A percentile compares a stretch with the other conserved stretches of the same genome.
Evolutionary conservation across 2,797 vertebrate genomes (phyloP).

Genomic region (Poecilia velifera): DNA sequence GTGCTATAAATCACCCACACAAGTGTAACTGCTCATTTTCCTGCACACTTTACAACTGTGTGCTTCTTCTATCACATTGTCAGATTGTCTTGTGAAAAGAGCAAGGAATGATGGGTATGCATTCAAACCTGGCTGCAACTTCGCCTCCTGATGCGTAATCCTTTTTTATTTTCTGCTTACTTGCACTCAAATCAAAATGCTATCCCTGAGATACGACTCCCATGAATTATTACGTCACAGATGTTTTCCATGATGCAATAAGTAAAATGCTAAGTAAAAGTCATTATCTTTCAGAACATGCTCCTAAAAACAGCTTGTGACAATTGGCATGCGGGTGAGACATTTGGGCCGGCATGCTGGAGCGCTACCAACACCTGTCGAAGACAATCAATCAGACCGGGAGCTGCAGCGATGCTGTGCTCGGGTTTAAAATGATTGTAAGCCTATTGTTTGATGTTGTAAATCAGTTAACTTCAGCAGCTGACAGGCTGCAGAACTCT

Average conservation of each 20-base stretch:
- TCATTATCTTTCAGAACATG: neutral
- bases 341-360: slow-evolving; percentile 45
- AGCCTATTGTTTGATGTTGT: slow-evolving; percentile 27
- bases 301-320: slow-evolving; percentile 40
- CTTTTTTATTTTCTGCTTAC: neutral
- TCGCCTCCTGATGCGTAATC: neutral
- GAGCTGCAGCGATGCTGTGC: slow-evolving; percentile 1
- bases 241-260: neutral
- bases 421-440: slow-evolving; percentile 32
- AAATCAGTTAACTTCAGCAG: slow-evolving; percentile 42
- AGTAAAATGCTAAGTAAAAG: neutral
- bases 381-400: slow-evolving; percentile 44
- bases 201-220: neutral
- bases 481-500: slow-evolving; percentile 24
- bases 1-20: slow-evolving; percentile 30
- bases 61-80: neutral
- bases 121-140: neutral
- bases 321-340: slow-evolving; percentile 30
- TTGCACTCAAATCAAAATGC: neutral
- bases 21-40: slow-evolving; percentile 3
- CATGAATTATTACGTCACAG: neutral
- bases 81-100: neutral
- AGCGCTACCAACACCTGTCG: slow-evolving; percentile 52
- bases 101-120: neutral
- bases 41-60: slow-evolving; percentile 1